phyloP scores from a whole-genome alignment of 1,140 invertebrate genomes.

The Lepeophtheirus salmonis region DNA sequence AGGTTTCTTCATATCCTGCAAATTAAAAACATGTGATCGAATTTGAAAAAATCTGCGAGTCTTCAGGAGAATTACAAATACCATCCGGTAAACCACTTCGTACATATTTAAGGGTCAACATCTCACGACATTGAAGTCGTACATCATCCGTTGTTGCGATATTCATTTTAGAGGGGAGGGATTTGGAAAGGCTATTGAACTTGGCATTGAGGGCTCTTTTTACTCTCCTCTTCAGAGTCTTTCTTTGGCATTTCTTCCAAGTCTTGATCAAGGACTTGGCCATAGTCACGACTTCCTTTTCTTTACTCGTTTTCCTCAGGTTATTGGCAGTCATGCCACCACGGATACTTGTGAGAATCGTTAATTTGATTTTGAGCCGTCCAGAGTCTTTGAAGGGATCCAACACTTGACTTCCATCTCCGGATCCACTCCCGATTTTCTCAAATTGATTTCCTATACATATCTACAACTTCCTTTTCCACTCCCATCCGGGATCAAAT shows the following conservation, averaged over 20 bases:
- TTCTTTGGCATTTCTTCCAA: constrained; percentile 75
- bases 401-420: constrained; percentile 59
- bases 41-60: constrained; percentile 71
- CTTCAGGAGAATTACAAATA: constrained; percentile 43
- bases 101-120: constrained; percentile 49
- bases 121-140: constrained; percentile 75
- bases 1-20: constrained; percentile 89
- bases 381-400: constrained; percentile 70
- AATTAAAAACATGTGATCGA: constrained; percentile 78
- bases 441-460: constrained; percentile 84
- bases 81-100: constrained; percentile 31
- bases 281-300: constrained; percentile 82
- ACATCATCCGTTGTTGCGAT: constrained; percentile 45
- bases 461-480: constrained; percentile 76
- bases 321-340: constrained; percentile 98
- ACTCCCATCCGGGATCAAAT: too few species aligned
- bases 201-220: constrained; percentile 20
- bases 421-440: constrained; percentile 70
- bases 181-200: constrained; percentile 1
- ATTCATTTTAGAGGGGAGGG: not conserved
- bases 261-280: constrained; percentile 89
- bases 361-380: constrained; percentile 68
- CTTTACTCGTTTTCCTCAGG: constrained; percentile 69
- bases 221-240: constrained; percentile 37
- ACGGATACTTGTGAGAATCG: constrained; percentile 62